Evolutionary conservation across 2,797 vertebrate genomes (phyloP), one percentile per base, ranked within the genome.

Genomic region (Anguilla pacifica): DNA sequence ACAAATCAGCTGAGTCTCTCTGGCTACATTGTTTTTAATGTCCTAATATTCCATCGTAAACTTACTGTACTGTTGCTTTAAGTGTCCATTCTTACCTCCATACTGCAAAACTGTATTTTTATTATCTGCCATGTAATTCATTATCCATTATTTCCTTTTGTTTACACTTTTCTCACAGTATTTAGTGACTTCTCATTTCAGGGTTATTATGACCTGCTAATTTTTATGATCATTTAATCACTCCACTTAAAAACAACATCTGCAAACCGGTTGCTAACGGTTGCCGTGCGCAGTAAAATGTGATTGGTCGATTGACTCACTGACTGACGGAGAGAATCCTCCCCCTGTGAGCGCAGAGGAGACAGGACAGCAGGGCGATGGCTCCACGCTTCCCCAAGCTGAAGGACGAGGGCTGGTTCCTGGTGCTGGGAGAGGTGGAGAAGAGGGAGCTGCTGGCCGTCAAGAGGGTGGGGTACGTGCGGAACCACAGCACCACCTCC

Each of bases 361-460:
- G 95, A 88, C 97, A 98, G 91, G 98, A 99, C 92, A 97, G 95
- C 91, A 97, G 97, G 92, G 98, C 97, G 22, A 90, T 97, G 90
- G 95, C 98, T 64, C 97, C 98, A 46, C 95, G 96, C 83, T 99
- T 99, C 91, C 97, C 98, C 86, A 99, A 99, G 92, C 82, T 79
- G 15, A 99, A 99, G 93, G 98, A 99, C 70, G 98, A 99, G 95
- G 98, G 98, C 86, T 99, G 98, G 98, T 96, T 99, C 95, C 94
- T 99, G 74, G 94, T 99, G 87, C 0, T 99, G 86, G 99, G 99
- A 74, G 98, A 99, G 94, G 96, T 98, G 11, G 98, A 99, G 85
- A 98, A 96, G 91, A 97, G 94, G 93, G 97, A 98, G 87, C 97
- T 99, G 88, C 95, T 99, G 11, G 99, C 98, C 59, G 89, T 99